These are phyloP conservation scores for Scaptomyza caliginosa DNA, from an alignment of 2,888 invertebrate genomes.

Conservation along the genomic window DNA sequence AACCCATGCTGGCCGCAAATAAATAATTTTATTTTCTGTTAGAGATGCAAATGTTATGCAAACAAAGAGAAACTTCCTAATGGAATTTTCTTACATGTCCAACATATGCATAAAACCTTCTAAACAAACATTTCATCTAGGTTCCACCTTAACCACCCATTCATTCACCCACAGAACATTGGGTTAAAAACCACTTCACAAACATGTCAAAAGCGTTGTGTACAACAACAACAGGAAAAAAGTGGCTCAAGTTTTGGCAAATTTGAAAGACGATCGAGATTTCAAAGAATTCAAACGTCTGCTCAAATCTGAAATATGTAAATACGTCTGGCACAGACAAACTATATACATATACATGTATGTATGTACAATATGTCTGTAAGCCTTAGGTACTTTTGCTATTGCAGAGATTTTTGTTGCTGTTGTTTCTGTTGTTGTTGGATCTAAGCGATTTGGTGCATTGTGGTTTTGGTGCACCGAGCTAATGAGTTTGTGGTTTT, in stretches of 20 bases:
- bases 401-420: slow-evolving; percentile 7
- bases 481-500: slow-evolving; percentile 77
- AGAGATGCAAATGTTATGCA: slow-evolving; percentile 74
- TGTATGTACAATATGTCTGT: background rate
- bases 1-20: slow-evolving; percentile 54
- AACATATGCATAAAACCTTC: slow-evolving; percentile 76
- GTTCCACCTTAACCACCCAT: slow-evolving; percentile 6
- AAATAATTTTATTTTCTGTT: slow-evolving; percentile 73
- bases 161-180: slow-evolving; percentile 14
- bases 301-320: slow-evolving; percentile 19
- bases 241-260: slow-evolving; percentile 23
- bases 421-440: slow-evolving; percentile 20
- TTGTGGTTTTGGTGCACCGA: slow-evolving; percentile 72
- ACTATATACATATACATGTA: background rate
- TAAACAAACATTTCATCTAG: slow-evolving; percentile 54
- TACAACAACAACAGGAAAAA: slow-evolving; percentile 29
- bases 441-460: slow-evolving; percentile 62
- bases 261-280: slow-evolving; percentile 42
- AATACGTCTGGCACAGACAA: background rate
- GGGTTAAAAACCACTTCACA: slow-evolving; percentile 54
- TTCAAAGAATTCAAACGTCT: background rate
- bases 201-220: slow-evolving; percentile 55
- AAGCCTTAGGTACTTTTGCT: slow-evolving; percentile 4
- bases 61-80: slow-evolving; percentile 76
- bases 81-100: slow-evolving; percentile 77